A percentile compares a stretch with the other conserved stretches of the same genome.
phyloP scores from a whole-genome alignment of 1,140 invertebrate genomes.

The Anoplolepis gracilipes region DNA sequence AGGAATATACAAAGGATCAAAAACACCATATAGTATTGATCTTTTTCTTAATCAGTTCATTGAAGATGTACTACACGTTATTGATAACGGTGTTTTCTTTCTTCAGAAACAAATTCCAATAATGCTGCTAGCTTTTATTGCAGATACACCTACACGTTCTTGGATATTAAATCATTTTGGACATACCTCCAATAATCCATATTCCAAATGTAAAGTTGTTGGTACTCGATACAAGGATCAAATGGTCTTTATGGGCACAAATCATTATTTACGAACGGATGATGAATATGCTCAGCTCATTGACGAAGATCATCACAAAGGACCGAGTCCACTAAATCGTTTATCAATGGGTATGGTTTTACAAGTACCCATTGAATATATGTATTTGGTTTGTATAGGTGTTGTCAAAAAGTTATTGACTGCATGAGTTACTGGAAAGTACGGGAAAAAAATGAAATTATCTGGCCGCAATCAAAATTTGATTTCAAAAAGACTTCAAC shows the following conservation, averaged over 20 bases:
- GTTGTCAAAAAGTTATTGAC: constrained; percentile 3
- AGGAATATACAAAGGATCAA: neutral
- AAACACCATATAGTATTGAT: neutral
- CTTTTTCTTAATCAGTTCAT: neutral
- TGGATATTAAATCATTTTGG: constrained; percentile 5
- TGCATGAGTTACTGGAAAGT: constrained; percentile 3
- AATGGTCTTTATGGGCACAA: neutral
- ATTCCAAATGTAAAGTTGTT: constrained; percentile 1
- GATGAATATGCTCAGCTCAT: neutral
- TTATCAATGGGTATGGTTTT: constrained; percentile 4
- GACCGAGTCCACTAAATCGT: neutral
- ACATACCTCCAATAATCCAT: neutral
- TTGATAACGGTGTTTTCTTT: neutral
- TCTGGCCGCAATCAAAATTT: neutral
- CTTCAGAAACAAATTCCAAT: neutral
- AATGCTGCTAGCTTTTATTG: neutral
- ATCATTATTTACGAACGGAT: neutral
- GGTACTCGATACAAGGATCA: neutral
- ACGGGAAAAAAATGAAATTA: constrained; percentile 29
- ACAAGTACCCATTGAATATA: neutral
- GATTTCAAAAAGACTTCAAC: constrained; percentile 8
- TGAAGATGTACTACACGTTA: neutral
- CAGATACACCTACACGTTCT: neutral
- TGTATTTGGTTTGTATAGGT: constrained; percentile 5
- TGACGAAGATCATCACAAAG: neutral